These are phyloP conservation scores for Nebria brevicollis DNA, from an alignment of 2,888 invertebrate species.

Conservation along the genomic window DNA sequence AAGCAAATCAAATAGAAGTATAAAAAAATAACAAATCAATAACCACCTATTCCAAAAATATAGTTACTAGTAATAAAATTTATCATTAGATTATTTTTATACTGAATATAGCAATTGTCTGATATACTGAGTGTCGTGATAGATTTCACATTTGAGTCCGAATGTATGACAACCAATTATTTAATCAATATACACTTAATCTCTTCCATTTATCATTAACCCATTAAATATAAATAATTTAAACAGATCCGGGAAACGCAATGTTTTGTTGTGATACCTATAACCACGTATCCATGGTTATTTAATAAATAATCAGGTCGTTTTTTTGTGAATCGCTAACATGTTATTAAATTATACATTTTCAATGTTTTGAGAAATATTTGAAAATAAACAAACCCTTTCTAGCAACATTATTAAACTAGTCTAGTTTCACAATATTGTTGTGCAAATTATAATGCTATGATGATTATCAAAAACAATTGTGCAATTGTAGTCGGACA, in stretches of 20 bases:
- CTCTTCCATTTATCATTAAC: slow-evolving; percentile 45
- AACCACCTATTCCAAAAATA: too few species aligned
- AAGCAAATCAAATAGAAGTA: too few species aligned
- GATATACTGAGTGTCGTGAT: slow-evolving; percentile 32
- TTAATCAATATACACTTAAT: slow-evolving; percentile 44
- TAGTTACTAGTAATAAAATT: background rate
- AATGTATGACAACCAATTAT: slow-evolving; percentile 36
- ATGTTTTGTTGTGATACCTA: slow-evolving; percentile 41
- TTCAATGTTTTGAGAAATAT: background rate
- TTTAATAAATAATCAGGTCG: slow-evolving; percentile 24
- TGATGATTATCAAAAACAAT: too few species aligned
- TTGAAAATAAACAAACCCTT: too few species aligned
- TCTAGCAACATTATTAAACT: too few species aligned
- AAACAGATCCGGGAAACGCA: slow-evolving; percentile 41
- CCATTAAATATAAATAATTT: slow-evolving; percentile 45
- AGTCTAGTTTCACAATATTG: too few species aligned
- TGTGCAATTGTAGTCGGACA: too few species aligned
- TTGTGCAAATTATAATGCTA: too few species aligned
- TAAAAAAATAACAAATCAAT: too few species aligned
- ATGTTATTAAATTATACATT: background rate
- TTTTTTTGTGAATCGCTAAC: slow-evolving; percentile 8
- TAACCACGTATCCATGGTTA: slow-evolving; percentile 27
- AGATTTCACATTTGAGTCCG: slow-evolving; percentile 18
- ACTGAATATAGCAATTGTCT: slow-evolving; percentile 26
- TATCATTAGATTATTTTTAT: background rate